Evolutionary conservation across 2,113 vertebrate genomes (phyloP).

Genomic region (Pelecanoides urinatrix): DNA sequence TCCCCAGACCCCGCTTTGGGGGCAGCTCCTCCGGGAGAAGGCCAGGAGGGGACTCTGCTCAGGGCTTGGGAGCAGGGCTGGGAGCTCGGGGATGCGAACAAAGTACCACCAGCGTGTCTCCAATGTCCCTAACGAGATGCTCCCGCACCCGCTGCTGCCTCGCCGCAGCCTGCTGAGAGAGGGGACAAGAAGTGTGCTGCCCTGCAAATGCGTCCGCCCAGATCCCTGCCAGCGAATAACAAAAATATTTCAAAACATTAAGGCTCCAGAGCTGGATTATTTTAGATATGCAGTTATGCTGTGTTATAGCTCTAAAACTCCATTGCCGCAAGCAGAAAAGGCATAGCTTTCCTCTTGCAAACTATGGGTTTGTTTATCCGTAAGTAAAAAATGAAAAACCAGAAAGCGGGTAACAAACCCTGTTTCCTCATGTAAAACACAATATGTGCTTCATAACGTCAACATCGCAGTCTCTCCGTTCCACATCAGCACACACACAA

Average conservation of each 20-base stretch:
- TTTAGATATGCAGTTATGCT: accelerated
- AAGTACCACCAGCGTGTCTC: accelerated
- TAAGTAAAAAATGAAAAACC: not conserved
- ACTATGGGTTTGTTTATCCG: not conserved
- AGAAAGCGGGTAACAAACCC: not conserved
- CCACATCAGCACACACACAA: accelerated
- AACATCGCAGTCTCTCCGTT: not conserved
- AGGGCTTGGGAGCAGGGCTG: not conserved
- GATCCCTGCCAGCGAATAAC: not conserved
- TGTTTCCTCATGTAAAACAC: not conserved
- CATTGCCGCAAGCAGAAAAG: not conserved
- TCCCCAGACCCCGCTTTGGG: not conserved
- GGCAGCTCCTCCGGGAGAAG: not conserved
- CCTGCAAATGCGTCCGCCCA: accelerated
- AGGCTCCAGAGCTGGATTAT: not conserved
- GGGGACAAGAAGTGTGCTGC: not conserved
- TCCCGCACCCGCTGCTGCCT: not conserved
- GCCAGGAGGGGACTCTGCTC: not conserved
- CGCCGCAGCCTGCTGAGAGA: not conserved
- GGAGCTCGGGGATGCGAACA: not conserved
- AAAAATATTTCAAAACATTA: accelerated
- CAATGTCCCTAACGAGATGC: accelerated
- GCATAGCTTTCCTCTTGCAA: not conserved
- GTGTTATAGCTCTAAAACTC: not conserved
- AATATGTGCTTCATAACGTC: not conserved